Evolutionary conservation across 2,888 invertebrate genomes (phyloP), one percentile per base, ranked within the genome.

Genomic region (Lepeophtheirus nordmannii): DNA sequence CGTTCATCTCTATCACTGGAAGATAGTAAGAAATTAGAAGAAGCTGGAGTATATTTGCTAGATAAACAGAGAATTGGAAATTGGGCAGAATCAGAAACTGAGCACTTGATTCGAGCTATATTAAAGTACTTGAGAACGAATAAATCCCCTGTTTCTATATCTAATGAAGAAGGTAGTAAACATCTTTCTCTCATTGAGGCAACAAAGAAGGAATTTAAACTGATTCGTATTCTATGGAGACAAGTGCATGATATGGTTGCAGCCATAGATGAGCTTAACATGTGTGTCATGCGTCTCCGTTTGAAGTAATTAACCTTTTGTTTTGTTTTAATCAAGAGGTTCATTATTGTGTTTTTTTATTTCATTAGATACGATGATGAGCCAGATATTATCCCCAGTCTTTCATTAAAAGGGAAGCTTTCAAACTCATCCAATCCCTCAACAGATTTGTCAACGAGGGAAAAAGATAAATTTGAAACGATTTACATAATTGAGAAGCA

Each of bases 221-320:
- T 72, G 66, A 69, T 76, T 62, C 71, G 77, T 65, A 72, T 73
- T 56, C 70, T 75, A 22, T 78, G 77, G 77, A 70, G 74, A 22
- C 70, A 73, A 72, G 69, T 80, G 69, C 77, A 74, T 68, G 79
- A 80, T 69, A 75, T 77, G 69, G 76, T 79, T 10, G 75, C 82
- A 67, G 82, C 83, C 0, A 78, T 81, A 67, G 87, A 87, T 74
- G 87, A 87, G 75, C 73, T 87, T 58, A 80, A 81, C 71, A 85
- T 86, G 82, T 84, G 84, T 53, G 84, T 82, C 72, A 79, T 81
- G 69, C 76, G 85, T 65, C 73, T 83, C 65, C 74, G 80, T 62
- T 71, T 82, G 10, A 72, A 77, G 0, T 79, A 78, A 69, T 80
- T 80, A 68, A 74, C 74, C 14, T 46, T 41, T 41, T 46, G 5